A percentile compares a stretch with the other conserved stretches of the same genome.
phyloP scores from a whole-genome alignment of 2,113 vertebrate genomes.

The Spea bombifrons region DNA sequence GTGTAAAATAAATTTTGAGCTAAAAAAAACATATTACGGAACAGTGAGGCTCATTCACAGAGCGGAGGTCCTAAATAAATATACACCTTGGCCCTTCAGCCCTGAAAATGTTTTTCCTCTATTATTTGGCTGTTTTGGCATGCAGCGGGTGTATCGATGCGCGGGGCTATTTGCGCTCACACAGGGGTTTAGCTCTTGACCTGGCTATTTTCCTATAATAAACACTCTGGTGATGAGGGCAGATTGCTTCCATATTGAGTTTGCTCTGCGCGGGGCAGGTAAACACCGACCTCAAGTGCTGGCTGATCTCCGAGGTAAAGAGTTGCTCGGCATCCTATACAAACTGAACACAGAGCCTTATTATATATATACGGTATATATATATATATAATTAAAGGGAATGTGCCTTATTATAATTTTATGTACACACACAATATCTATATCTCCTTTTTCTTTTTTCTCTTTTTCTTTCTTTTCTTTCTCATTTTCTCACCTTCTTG shows the following conservation, averaged over 20 bases:
- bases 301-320: too few relatives aligned
- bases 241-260: conserved; percentile 83
- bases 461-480: too few relatives aligned
- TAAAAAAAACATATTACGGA: background rate
- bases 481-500: too few relatives aligned
- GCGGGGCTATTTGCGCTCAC: conserved; percentile 61
- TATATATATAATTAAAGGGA: too few relatives aligned
- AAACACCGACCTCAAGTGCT: background rate
- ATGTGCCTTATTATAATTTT: too few relatives aligned
- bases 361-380: too few relatives aligned
- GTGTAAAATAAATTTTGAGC: background rate
- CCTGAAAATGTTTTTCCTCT: conserved; percentile 44
- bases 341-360: too few relatives aligned
- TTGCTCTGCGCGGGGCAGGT: conserved; percentile 13
- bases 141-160: conserved; percentile 44
- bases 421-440: too few relatives aligned
- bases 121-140: conserved; percentile 50
- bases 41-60: conserved; percentile 7
- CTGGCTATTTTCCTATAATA: conserved; percentile 78
- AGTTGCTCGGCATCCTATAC: too few relatives aligned
- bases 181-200: conserved; percentile 73
- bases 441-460: too few relatives aligned
- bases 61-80: background rate
- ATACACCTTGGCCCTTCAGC: conserved; percentile 41
- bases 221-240: conserved; percentile 80